Evolutionary conservation across 2,888 invertebrate species (phyloP).

Genomic region (Polydesmus complanatus): DNA sequence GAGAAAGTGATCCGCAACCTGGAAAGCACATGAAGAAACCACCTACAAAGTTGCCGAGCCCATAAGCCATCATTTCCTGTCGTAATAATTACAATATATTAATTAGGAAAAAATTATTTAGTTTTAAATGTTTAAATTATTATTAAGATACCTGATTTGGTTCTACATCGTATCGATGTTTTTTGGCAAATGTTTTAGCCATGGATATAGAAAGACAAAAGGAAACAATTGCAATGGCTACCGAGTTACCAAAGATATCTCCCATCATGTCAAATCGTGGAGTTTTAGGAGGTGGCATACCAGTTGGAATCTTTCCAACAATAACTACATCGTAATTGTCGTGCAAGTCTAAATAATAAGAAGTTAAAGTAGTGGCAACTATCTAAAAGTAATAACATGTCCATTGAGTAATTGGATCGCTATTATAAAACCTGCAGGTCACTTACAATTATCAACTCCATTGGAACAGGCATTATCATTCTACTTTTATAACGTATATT

Average conservation of each 20-base stretch:
- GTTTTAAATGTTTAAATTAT: too few species aligned
- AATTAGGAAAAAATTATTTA: too few species aligned
- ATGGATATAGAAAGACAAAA: conserved; percentile 60
- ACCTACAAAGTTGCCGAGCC: conserved; percentile 30
- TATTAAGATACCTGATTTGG: conserved; percentile 50
- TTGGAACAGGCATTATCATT: conserved; percentile 54
- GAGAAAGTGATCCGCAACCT: conserved; percentile 37
- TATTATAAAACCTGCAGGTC: not conserved
- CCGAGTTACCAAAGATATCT: conserved; percentile 43
- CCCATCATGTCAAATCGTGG: conserved; percentile 45
- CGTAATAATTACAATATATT: not conserved
- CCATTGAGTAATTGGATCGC: not conserved
- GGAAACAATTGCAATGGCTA: conserved; percentile 54
- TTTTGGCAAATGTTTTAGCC: conserved; percentile 58
- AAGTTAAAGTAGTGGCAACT: conserved; percentile 46
- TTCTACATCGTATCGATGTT: conserved; percentile 51
- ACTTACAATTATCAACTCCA: conserved; percentile 61
- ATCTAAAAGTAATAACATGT: conserved; percentile 6
- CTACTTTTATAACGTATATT: conserved; percentile 22
- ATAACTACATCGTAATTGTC: conserved; percentile 45
- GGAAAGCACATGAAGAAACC: conserved; percentile 38
- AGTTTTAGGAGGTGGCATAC: conserved; percentile 44
- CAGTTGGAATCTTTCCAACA: conserved; percentile 66
- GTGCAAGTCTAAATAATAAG: conserved; percentile 45
- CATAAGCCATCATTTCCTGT: conserved; percentile 29